A percentile compares a stretch with the other conserved stretches of the same genome.
Conservation (phyloP, 2,113 vertebrate species). For the Poecile atricapillus region DNA sequence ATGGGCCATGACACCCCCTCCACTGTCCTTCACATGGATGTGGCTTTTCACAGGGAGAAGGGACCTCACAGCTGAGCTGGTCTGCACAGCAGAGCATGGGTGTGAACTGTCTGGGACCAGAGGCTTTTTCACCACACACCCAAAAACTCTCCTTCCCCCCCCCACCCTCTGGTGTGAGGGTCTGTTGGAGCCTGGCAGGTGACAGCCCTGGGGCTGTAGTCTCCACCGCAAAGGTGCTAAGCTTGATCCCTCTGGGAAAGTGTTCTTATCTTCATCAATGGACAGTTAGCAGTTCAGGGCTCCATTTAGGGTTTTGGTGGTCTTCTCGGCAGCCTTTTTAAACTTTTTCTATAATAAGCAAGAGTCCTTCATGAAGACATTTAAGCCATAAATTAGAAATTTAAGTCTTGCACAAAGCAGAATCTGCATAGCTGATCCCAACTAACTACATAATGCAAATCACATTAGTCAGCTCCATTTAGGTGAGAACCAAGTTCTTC, state of each 20-base stretch:
- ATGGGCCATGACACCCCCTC: neutral
- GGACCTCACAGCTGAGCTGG: neutral
- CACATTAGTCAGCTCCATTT: neutral
- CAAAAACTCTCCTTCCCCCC: neutral
- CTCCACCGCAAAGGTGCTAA: neutral
- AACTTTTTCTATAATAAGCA: neutral
- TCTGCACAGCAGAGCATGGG: neutral
- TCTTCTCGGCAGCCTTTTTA: neutral
- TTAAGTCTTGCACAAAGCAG: neutral
- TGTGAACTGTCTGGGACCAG: neutral
- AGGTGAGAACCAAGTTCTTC: neutral
- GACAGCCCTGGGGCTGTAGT: neutral
- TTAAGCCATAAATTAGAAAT: neutral
- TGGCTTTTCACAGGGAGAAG: neutral
- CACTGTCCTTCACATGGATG: fast-evolving
- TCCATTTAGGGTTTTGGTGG: neutral
- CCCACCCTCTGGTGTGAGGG: too few relatives aligned
- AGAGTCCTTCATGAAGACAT: neutral
- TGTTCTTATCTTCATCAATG: neutral
- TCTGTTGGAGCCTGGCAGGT: neutral
- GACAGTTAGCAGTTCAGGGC: neutral
- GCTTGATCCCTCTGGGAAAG: neutral
- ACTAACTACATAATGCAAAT: neutral
- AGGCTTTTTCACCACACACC: neutral
- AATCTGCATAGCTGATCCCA: neutral